phyloP scores from a whole-genome alignment of 1,140 invertebrate genomes.

The Leptinotarsa defecta region DNA sequence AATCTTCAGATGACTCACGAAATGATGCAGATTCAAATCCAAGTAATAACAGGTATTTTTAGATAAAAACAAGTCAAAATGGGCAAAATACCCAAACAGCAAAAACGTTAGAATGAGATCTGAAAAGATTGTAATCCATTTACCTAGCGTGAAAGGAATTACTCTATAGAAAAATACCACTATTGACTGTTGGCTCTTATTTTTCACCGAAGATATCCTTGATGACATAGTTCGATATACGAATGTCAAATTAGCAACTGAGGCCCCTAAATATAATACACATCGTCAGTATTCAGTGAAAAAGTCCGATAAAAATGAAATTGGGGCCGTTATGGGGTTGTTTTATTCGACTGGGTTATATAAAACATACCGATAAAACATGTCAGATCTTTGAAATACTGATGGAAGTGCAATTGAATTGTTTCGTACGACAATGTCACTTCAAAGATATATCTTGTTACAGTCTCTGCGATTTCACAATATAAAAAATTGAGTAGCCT shows the following conservation, averaged over 20 bases:
- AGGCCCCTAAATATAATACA: neutral
- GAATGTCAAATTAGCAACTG: no score
- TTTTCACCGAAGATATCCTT: no score
- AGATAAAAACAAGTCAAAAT: no score
- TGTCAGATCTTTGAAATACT: slow-evolving; percentile 44
- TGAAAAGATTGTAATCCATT: no score
- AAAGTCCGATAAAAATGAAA: slow-evolving; percentile 24
- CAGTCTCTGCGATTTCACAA: slow-evolving; percentile 59
- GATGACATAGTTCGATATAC: no score
- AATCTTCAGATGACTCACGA: no score
- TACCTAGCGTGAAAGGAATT: no score
- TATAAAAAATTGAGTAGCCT: slow-evolving; percentile 40
- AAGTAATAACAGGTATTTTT: no score
- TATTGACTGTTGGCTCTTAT: neutral
- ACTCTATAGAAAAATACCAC: neutral
- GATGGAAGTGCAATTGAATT: slow-evolving; percentile 56
- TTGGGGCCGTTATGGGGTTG: slow-evolving; percentile 6
- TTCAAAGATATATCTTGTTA: slow-evolving; percentile 58
- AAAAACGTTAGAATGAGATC: no score
- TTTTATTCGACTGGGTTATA: neutral
- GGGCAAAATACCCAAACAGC: no score
- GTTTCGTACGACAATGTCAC: slow-evolving; percentile 57
- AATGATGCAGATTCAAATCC: no score
- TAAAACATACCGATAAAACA: slow-evolving; percentile 12
- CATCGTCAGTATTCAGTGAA: neutral